Base-by-base conservation (phyloP, 2,888 invertebrate species). In the Apocheima hispidaria region DNA sequence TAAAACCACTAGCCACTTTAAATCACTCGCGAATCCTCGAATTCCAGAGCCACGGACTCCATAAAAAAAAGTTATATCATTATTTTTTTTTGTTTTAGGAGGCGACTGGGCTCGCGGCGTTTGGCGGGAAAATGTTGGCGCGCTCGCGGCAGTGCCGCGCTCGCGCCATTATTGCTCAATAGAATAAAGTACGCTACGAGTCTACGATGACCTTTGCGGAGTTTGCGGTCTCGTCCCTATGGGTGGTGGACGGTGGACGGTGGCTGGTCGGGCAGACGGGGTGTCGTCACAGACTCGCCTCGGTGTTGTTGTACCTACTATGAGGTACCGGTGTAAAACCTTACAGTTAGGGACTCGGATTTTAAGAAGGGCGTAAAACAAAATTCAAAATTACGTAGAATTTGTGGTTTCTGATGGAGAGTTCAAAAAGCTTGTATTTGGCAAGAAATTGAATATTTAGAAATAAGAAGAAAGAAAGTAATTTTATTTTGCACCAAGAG, bases 41-140 rank as follows among this genome's bases (percentile, higher is more conserved):
- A 46, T 4, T 12, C 38, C n/a, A 21, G n/a, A 21, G 14, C 23
- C 51, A 57, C 57, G 36, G 36, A 58, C 6, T 26, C 14, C 1
- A 60, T 67, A 65, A 49, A 40, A 51, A 51, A 51, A 51, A 9
- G 51, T 60, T 49, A 51, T 62, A 46, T 54, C 60, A 57, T 68
- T 70, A 68, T 65, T 69, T 70, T 71, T 69, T 65, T 71, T 70
- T 72, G 72, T 74, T 77, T 74, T 73, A 55, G 68, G 70, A 81
- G 78, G 84, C 83, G 85, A 75, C 79, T 81, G 73, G 73, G 72
- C 84, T 79, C 83, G 77, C 82, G 78, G 76, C 77, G 88, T 81
- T 82, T 86, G 87, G 89, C 90, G 89, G 87, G 88, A 90, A 89
- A 89, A 87, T 89, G 90, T 78, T 68, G 64, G 83, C 84, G 88